A percentile compares a stretch with the other conserved stretches of the same genome.
Conservation (phyloP, 1,140 invertebrate genomes). For the Lepidurus packardi region DNA sequence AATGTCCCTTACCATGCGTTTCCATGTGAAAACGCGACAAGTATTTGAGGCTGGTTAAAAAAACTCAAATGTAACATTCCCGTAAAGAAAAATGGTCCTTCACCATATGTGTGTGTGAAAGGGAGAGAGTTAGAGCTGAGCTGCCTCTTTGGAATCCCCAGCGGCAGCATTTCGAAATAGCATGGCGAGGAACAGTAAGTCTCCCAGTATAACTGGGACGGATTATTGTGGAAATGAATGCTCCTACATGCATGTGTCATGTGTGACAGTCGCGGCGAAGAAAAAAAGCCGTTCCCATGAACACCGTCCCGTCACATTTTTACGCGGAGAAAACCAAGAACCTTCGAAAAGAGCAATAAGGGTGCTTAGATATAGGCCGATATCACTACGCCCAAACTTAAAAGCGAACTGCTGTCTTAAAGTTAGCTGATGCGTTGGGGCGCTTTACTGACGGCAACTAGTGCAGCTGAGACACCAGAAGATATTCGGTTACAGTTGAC, state of each 20-base stretch:
- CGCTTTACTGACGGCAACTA: not conserved
- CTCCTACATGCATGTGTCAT: constrained; percentile 22
- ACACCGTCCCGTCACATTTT: not conserved
- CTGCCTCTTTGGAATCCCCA: not conserved
- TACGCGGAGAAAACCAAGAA: not conserved
- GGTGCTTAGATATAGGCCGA: not conserved
- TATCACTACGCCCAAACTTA: not conserved
- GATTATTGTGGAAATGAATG: constrained; percentile 16
- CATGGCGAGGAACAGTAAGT: not conserved
- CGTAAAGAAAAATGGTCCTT: not conserved
- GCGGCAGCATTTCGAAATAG: constrained; percentile 3
- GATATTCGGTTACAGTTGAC: constrained; percentile 2
- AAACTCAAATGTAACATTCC: not conserved
- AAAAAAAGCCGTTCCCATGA: constrained; percentile 4
- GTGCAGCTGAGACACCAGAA: not conserved
- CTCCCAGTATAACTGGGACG: not conserved
- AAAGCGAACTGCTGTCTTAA: not conserved
- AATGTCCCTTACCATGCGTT: not conserved
- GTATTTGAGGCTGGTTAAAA: not conserved
- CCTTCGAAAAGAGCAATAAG: not conserved
- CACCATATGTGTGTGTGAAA: not conserved
- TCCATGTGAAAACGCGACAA: not conserved
- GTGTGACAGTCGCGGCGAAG: not conserved
- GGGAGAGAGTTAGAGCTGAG: not conserved
- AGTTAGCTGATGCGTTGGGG: not conserved